Base-by-base conservation (phyloP, 2,113 vertebrate species). In the Lanius collurio region DNA sequence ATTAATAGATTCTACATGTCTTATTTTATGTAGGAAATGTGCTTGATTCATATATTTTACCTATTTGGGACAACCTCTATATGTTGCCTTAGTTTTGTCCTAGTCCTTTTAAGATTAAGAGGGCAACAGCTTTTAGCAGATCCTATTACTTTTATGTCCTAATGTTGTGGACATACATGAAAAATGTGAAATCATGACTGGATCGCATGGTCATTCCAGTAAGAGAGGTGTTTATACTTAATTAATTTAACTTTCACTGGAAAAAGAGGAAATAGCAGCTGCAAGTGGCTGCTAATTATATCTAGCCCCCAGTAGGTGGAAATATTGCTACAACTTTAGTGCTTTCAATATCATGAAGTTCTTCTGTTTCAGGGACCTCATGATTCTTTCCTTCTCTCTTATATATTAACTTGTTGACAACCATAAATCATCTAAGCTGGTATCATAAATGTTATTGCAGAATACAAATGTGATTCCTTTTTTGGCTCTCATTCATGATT, bases 291-390 rank as follows among this genome's bases (percentile, higher is more conserved):
- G 87, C 44, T 92, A 41, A 86, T 94, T 94, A 78, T 96, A 41
- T 49, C 17, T 4, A 87, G 22, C 28, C 56, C 95, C 92, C 93
- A 96, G 93, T 18, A 97, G 94, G 89, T 96, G 94, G 94, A 97
- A 95, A 94, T 87, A 74, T 86, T 96, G 81, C 71, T 84, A 46
- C 57, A 78, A 81, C 39, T 83, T 77, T 83, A 7, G 31, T 13
- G 41, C 33, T 27, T 82, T 53, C 15, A 84, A 0, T 56, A 52
- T 57, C 27, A n/a, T 68, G 12, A 57, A 69, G 16, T 68, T 89
- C 89, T 5, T 83, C 59, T 68, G 23, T 76, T 90, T 55, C 39
- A 35, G 27, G 19, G 24, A 60, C 41, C 17, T 90, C 35, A 5
- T 16, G 41, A 31, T 76, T 79, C 41, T 70, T 77, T 70, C 37